Conservation (phyloP, 2,797 vertebrate species). For the Notolepis coatsorum region DNA sequence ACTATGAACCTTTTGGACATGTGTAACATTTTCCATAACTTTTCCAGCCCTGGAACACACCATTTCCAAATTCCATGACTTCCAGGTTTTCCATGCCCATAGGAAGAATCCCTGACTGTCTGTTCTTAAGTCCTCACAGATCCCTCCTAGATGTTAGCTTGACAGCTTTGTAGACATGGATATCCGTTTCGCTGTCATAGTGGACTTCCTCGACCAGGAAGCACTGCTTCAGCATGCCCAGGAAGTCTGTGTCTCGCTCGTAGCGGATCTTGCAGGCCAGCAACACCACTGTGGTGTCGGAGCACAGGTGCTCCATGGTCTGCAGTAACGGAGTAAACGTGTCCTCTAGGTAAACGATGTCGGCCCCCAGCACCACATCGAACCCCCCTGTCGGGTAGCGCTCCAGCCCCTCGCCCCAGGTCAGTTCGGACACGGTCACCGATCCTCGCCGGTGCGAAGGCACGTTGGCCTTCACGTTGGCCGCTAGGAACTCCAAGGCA, state of each 20-base stretch:
- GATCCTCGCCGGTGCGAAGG: slow-evolving; percentile 73
- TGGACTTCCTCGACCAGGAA: slow-evolving; percentile 86
- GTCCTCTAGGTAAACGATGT: slow-evolving; percentile 96
- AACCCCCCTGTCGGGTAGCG: slow-evolving; percentile 83
- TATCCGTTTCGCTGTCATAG: slow-evolving; percentile 88
- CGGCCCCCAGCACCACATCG: slow-evolving; percentile 91
- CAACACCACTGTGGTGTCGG: slow-evolving; percentile 78
- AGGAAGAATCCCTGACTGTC: not conserved
- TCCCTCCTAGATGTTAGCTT: slow-evolving; percentile 72
- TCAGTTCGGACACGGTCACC: slow-evolving; percentile 87
- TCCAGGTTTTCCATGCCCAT: no score
- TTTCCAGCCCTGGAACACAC: no score
- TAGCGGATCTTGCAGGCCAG: slow-evolving; percentile 94
- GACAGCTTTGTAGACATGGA: slow-evolving; percentile 87
- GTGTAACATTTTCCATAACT: no score
- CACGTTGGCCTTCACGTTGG: slow-evolving; percentile 90
- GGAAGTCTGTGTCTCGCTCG: slow-evolving; percentile 87
- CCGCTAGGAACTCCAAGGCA: slow-evolving; percentile 87
- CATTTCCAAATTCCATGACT: no score
- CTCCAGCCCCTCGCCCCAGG: slow-evolving; percentile 88
- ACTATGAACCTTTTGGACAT: no score
- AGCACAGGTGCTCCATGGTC: slow-evolving; percentile 89
- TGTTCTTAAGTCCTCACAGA: slow-evolving; percentile 56
- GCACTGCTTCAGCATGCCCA: slow-evolving; percentile 81
- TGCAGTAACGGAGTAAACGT: slow-evolving; percentile 88